These are phyloP conservation scores for Actinostola sp. DNA, from an alignment of 92 coral and sea anemone species.

Conservation along the genomic window DNA sequence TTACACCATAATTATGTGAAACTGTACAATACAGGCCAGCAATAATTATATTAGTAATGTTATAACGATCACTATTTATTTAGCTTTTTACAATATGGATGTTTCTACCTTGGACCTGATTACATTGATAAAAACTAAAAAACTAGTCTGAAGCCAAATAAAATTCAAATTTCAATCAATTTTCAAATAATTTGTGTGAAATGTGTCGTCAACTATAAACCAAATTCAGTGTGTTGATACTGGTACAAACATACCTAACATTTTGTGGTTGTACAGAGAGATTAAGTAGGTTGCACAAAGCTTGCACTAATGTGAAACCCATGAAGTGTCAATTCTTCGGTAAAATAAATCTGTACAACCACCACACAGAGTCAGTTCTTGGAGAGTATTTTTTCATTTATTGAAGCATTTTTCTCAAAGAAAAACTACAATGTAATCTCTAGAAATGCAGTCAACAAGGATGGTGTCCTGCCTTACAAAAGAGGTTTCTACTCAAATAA, in stretches of 20 bases:
- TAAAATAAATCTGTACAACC: conserved; percentile 84
- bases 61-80: too few relatives aligned
- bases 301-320: conserved; percentile 77
- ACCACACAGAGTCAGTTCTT: conserved; percentile 50
- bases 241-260: background rate
- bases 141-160: too few relatives aligned
- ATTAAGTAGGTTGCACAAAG: conserved; percentile 48
- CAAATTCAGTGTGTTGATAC: background rate
- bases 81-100: too few relatives aligned
- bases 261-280: conserved; percentile 73
- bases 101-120: conserved; percentile 8
- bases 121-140: background rate
- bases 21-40: too few relatives aligned
- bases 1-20: too few relatives aligned
- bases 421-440: background rate
- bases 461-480: too few relatives aligned
- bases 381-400: background rate
- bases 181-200: background rate
- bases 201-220: background rate
- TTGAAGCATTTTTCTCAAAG: background rate
- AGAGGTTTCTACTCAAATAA: background rate
- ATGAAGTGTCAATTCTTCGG: background rate
- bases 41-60: too few relatives aligned
- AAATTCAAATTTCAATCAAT: too few relatives aligned
- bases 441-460: too few relatives aligned